Evolutionary conservation across 2,113 vertebrate species (phyloP).

Genomic region (Sander vitreus): DNA sequence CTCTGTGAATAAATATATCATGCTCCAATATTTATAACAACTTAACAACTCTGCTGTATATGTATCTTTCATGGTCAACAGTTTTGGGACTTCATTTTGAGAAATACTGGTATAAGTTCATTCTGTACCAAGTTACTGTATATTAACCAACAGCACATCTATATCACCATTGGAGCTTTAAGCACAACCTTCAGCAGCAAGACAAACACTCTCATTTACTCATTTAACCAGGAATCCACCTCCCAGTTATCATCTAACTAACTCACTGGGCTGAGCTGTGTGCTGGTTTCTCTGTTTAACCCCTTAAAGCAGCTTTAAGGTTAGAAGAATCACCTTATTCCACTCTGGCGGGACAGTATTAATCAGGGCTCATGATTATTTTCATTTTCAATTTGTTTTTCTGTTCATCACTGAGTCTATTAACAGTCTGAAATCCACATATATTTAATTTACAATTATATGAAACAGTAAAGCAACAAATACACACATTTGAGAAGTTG

Average conservation of each 20-base stretch:
- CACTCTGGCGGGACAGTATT: neutral
- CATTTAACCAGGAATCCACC: neutral
- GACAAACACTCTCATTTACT: slow-evolving; percentile 11
- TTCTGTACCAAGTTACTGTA: neutral
- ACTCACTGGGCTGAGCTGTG: neutral
- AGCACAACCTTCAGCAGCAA: neutral
- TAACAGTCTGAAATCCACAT: neutral
- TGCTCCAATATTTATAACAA: neutral
- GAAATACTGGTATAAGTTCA: neutral
- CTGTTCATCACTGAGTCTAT: neutral
- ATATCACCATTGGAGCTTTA: neutral
- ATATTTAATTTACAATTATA: neutral
- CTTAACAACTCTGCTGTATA: neutral
- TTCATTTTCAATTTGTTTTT: neutral
- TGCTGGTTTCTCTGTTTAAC: neutral
- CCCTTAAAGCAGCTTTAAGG: neutral
- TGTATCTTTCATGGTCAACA: neutral
- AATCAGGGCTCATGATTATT: neutral
- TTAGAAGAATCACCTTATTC: neutral
- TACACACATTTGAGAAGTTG: neutral
- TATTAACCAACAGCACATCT: neutral
- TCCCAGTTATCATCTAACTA: slow-evolving; percentile 10
- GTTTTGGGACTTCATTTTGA: neutral
- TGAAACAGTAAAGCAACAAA: neutral
- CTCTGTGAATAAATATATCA: neutral